Evolutionary conservation across 2,113 vertebrate genomes (phyloP), one percentile per base, ranked within the genome.

Genomic region (Hippocampus barbouri): DNA sequence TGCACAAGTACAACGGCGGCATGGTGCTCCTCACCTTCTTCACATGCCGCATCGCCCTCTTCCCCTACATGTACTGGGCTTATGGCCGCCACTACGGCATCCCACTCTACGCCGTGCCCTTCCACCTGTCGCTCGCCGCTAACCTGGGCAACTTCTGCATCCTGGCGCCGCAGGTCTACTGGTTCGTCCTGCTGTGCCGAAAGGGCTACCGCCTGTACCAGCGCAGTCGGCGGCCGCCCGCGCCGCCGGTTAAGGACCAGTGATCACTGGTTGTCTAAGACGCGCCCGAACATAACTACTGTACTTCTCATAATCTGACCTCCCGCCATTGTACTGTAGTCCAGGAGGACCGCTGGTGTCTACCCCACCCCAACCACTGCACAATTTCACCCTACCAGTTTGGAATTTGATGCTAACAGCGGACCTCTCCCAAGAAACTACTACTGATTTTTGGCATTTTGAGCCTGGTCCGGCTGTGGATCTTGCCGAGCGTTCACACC

Each of bases 11-110:
- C 75, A 99, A 99, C 0, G 97, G 96, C 6, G 82, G 93, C 75
- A 80, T 97, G 90, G 90, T 97, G 3, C 88, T 99, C 76, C 73
- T 94, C 70, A 98, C 94, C 74, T 99, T 99, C 91, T 93, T 99
- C 76, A 40, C 89, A 72, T 99, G 94, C 88, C 96, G 97, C 80
- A 97, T 99, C 59, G 91, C 94, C 18, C 94, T 99, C 57, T 99
- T 99, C 88, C 97, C 96, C 8, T 98, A 92, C 91, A 99, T 99
- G 97, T 99, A 99, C 88, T 93, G 92, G 86, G 89, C 92, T 75
- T 99, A 98, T 0, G 94, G 85, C 49, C 88, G 77, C 21, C 94
- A 98, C 81, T 85, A 91, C 73, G 92, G 92, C 34, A 88, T 99
- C 59, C 93, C 93, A 0, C 3, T 93, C 3, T 91, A 95, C 87